Conservation (phyloP, 2,113 vertebrate genomes). For the Emberiza fucata region DNA sequence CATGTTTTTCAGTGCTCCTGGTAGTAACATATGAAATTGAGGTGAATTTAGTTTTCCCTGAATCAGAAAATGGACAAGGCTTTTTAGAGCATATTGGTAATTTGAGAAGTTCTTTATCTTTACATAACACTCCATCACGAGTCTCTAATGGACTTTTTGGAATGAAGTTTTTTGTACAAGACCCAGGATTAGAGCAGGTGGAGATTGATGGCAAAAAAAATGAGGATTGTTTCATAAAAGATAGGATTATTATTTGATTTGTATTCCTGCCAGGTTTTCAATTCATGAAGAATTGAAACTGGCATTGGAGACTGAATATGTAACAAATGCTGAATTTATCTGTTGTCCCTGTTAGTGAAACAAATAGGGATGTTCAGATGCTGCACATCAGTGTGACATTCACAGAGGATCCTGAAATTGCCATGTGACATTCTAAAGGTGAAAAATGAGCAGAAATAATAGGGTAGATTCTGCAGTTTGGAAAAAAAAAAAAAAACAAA, state of each 20-base stretch:
- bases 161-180: not conserved
- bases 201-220: not conserved
- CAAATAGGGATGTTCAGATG: not conserved
- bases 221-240: not conserved
- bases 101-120: not conserved
- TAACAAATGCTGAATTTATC: not conserved
- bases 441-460: not conserved
- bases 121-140: not conserved
- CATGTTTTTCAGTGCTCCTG: not conserved
- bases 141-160: conserved; percentile 26
- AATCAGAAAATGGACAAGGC: not conserved
- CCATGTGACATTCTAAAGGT: not conserved
- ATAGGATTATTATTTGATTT: conserved; percentile 18
- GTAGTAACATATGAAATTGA: not conserved
- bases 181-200: not conserved
- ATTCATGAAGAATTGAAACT: not conserved
- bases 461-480: not conserved
- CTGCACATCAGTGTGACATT: not conserved
- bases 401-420: not conserved
- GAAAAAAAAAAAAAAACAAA: not conserved
- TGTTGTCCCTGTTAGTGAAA: not conserved
- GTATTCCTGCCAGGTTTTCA: conserved; percentile 17
- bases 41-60: not conserved
- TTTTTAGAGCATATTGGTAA: not conserved
- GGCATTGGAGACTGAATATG: not conserved